Base-by-base conservation (phyloP, 1,140 invertebrate genomes). In the Uloborus diversus region DNA sequence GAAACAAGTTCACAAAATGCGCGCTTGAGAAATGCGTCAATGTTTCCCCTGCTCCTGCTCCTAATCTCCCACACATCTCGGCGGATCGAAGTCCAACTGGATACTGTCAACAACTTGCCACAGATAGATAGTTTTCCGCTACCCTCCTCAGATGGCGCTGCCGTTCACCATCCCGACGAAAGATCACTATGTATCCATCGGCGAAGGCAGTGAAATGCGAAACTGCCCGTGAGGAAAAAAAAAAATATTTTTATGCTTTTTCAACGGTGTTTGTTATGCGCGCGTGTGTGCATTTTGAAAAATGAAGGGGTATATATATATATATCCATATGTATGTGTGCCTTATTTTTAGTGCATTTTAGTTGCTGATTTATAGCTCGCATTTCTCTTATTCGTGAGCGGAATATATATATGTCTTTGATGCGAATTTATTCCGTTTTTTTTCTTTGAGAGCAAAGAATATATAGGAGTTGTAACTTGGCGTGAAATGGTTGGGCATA, bases 181-280 rank as follows among this genome's bases (percentile, higher is more conserved):
- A n/a, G 13, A 53, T 65, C 73, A 73, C n/a, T 56, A 62, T 78
- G 73, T 65, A 75, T 62, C 59, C 57, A 13, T 61, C 27, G 37
- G 53, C 69, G 47, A 33, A 64, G 71, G 37, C 73, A 78, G 73
- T 78, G 73, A 78, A 78, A 78, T 78, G 73, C 61, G 73, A 78
- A 78, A 78, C 73, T 66, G 25, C 57, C 49, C 11, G 33, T 11
- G 33, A 47, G 14, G 13, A 35, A 20, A 35, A 53, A 73, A 73
- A 68, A 68, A 14, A 37, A 27, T 66, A 53, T 78, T 78, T 78
- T 66, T 66, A 30, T 78, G 42, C 47, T 78, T 78, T 57, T 37
- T 47, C 28, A 23, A n/a, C 27, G 51, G 47, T 66, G 51, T 78
- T 78, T 78, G 73, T 78, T 78, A 78, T 78, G 73, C 73, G 73